These are phyloP conservation scores for Laspeyria flexula DNA, from an alignment of 2,888 invertebrate genomes.

Conservation along the genomic window DNA sequence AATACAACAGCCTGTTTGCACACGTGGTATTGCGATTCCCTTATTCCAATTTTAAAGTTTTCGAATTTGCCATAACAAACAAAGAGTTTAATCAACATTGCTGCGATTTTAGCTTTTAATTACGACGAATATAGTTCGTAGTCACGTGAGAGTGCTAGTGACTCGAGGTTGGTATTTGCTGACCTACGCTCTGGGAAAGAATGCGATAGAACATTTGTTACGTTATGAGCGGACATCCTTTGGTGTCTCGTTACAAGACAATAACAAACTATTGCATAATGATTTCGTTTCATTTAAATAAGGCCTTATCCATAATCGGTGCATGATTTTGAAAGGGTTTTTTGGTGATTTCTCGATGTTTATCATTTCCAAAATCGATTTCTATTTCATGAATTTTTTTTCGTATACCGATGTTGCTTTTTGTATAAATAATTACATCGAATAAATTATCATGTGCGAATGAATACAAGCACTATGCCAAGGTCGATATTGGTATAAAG, in stretches of 20 bases:
- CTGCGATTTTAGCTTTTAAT: conserved; percentile 50
- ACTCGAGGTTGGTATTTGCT: conserved; percentile 32
- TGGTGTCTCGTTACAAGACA: conserved; percentile 42
- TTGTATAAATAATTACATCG: neutral
- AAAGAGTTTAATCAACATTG: conserved; percentile 51
- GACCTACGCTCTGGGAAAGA: conserved; percentile 53
- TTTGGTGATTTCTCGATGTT: conserved; percentile 1
- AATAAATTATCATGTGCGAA: neutral
- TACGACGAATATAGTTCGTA: conserved; percentile 31
- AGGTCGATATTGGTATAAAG: conserved; percentile 5
- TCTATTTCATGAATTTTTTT: conserved; percentile 4
- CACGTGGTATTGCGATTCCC: conserved; percentile 42
- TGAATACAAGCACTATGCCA: conserved; percentile 1
- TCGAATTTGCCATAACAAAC: conserved; percentile 51
- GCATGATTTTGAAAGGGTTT: conserved; percentile 4
- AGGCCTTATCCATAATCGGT: conserved; percentile 1
- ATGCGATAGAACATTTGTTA: conserved; percentile 52
- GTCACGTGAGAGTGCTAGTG: conserved; percentile 40
- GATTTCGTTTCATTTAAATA: conserved; percentile 19
- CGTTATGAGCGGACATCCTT: conserved; percentile 38
- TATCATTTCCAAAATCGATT: conserved; percentile 7
- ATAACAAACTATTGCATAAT: conserved; percentile 36
- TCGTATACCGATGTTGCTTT: neutral
- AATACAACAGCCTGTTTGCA: conserved; percentile 31
- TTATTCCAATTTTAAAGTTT: conserved; percentile 48